phyloP scores from a whole-genome alignment of 2,113 vertebrate genomes.

The Phaethon lepturus region DNA sequence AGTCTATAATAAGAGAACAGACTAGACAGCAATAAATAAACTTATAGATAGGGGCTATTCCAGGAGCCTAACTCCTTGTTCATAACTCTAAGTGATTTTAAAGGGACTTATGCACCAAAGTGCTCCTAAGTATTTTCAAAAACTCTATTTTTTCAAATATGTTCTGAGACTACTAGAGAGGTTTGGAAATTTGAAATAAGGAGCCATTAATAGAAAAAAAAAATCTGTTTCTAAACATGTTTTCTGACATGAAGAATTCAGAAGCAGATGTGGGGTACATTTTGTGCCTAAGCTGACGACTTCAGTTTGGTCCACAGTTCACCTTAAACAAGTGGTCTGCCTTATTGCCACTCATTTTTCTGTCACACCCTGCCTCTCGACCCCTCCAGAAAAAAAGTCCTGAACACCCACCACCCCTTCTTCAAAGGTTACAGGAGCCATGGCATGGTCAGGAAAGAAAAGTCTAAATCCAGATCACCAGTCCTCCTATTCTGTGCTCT shows the following conservation, averaged over 20 bases:
- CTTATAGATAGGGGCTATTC: not conserved
- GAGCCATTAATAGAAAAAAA: not conserved
- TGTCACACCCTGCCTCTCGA: fast-evolving
- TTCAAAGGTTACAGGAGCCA: not conserved
- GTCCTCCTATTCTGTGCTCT: not conserved
- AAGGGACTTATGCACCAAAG: not conserved
- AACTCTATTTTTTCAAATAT: not conserved
- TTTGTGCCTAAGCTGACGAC: not conserved
- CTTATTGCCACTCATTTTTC: not conserved
- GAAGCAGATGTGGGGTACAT: not conserved
- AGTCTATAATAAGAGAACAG: not conserved
- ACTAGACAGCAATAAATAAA: not conserved
- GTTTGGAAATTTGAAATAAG: not conserved
- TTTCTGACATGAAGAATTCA: not conserved
- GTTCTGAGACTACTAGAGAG: not conserved
- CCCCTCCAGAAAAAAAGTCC: not conserved
- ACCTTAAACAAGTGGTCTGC: not conserved
- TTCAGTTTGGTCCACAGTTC: not conserved
- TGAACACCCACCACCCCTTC: not conserved
- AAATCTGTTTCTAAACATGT: not conserved
- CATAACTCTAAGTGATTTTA: not conserved
- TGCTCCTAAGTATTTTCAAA: not conserved
- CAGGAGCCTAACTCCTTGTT: not conserved
- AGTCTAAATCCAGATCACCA: not conserved
- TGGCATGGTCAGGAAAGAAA: not conserved